Evolutionary conservation across 2,888 invertebrate genomes (phyloP).

Genomic region (Bimastos eiseni): DNA sequence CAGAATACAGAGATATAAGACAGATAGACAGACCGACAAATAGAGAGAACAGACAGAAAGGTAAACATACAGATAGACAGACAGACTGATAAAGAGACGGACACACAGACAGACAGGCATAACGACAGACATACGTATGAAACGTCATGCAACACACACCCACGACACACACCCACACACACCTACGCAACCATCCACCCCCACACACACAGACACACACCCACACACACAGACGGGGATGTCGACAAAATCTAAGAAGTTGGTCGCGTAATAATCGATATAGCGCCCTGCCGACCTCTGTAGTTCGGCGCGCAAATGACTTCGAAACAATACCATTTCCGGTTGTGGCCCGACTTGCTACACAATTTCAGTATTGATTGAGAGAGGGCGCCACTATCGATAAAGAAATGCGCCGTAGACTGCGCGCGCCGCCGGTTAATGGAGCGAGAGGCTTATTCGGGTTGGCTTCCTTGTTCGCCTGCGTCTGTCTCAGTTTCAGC

Average conservation of each 20-base stretch:
- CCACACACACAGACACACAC: background rate
- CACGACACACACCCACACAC: background rate
- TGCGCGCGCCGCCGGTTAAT: background rate
- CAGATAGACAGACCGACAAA: background rate
- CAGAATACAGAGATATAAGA: too few species aligned
- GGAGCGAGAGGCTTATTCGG: slow-evolving; percentile 10
- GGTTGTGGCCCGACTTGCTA: slow-evolving; percentile 10
- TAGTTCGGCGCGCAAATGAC: slow-evolving; percentile 19
- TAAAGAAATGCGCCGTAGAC: background rate
- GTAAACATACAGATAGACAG: background rate
- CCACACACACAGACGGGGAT: background rate
- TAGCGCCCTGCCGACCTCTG: background rate
- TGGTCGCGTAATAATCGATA: background rate
- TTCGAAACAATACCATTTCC: slow-evolving; percentile 25
- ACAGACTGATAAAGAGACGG: background rate
- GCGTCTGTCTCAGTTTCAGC: background rate
- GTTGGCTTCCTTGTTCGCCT: background rate
- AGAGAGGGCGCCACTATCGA: slow-evolving; percentile 1
- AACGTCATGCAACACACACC: too few species aligned
- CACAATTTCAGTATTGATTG: slow-evolving; percentile 24
- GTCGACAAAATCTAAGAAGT: background rate
- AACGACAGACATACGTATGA: too few species aligned
- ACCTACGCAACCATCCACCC: background rate
- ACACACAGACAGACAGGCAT: background rate
- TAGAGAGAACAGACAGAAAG: background rate